phyloP scores from a whole-genome alignment of 2,888 invertebrate species.

The Sesamia inferens region DNA sequence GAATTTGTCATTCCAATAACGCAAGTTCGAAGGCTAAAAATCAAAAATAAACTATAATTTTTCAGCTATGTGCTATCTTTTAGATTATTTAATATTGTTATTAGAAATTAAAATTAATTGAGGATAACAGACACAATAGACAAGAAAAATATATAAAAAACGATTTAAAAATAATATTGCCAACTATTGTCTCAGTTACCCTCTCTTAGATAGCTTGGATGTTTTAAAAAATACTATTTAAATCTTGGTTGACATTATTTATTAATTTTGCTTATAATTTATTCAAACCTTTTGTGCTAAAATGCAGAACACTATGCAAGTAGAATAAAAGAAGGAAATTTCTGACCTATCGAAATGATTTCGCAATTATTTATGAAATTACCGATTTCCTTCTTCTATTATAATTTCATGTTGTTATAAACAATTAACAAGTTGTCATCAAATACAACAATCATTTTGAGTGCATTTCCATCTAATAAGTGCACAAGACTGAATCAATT shows the following conservation, averaged over 20 bases:
- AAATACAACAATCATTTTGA: constrained; percentile 66
- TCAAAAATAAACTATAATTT: constrained; percentile 79
- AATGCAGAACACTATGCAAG: constrained; percentile 68
- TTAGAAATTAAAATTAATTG: constrained; percentile 53
- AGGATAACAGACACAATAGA: constrained; percentile 78
- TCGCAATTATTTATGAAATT: constrained; percentile 30
- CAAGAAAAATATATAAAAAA: neutral
- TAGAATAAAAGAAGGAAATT: constrained; percentile 77
- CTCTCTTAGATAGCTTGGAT: constrained; percentile 68
- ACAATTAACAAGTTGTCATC: constrained; percentile 64
- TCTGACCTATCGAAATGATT: constrained; percentile 60
- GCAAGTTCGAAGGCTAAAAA: constrained; percentile 85
- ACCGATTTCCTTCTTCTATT: constrained; percentile 75
- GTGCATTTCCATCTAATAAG: constrained; percentile 81
- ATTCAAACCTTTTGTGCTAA: constrained; percentile 66
- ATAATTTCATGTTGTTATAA: constrained; percentile 59
- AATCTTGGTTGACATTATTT: constrained; percentile 54
- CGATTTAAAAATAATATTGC: constrained; percentile 15
- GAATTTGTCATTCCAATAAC: constrained; percentile 85
- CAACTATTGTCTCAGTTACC: constrained; percentile 74
- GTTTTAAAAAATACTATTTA: constrained; percentile 53
- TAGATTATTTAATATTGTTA: constrained; percentile 51
- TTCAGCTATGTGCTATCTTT: constrained; percentile 82
- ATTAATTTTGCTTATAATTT: constrained; percentile 62
- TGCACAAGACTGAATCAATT: constrained; percentile 73